Conservation (phyloP, 1,140 invertebrate species). For the Neodiprion lecontei region DNA sequence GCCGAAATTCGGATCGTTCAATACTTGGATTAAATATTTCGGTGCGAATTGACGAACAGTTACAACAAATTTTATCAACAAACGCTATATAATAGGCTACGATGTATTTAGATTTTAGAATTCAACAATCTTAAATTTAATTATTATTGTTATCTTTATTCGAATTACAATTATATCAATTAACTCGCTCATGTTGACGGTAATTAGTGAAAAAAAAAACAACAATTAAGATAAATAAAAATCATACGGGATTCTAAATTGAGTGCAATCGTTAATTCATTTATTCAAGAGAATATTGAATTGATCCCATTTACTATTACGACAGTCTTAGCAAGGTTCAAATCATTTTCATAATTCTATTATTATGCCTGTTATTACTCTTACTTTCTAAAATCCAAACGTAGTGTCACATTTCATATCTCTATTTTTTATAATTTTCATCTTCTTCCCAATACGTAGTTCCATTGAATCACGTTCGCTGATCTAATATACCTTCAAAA, state of each 20-base stretch:
- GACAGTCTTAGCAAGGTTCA: slow-evolving; percentile 1
- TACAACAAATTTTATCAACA: slow-evolving; percentile 4
- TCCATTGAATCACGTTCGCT: slow-evolving; percentile 18
- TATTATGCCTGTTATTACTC: not conserved
- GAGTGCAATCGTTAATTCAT: slow-evolving; percentile 1
- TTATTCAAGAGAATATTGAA: not conserved
- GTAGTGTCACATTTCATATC: slow-evolving; percentile 8
- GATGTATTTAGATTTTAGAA: not conserved
- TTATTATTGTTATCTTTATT: not conserved
- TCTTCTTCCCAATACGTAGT: slow-evolving; percentile 16
- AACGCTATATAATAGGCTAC: not conserved
- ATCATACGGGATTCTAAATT: not conserved
- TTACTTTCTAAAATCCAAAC: not conserved
- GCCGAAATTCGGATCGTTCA: not conserved
- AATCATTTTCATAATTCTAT: not conserved
- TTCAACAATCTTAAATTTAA: not conserved
- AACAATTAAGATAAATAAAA: not conserved
- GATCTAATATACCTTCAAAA: slow-evolving; percentile 32
- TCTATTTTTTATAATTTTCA: slow-evolving; percentile 22
- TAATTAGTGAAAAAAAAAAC: not conserved
- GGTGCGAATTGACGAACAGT: not conserved
- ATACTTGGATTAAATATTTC: not conserved
- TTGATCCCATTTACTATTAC: slow-evolving; percentile 2
- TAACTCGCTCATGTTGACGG: too few species aligned
- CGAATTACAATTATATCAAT: too few species aligned